Base-by-base conservation (phyloP, 2,888 invertebrate species). In the Orthosia cruda region DNA sequence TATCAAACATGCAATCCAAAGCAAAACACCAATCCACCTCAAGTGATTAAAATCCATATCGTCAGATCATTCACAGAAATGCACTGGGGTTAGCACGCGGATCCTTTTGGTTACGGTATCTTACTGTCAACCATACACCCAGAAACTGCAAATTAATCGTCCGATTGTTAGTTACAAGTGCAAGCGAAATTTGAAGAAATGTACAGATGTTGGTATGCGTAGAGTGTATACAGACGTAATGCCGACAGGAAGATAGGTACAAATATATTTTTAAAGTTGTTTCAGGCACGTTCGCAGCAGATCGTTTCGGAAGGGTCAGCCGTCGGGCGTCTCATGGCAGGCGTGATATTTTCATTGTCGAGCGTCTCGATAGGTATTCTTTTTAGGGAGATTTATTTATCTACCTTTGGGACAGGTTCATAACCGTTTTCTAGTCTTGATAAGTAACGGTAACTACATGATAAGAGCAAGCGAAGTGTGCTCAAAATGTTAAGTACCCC, bases 41-140 rank as follows among this genome's bases (percentile, higher is more conserved):
- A 92, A 89, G 88, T 91, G 89, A 92, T 90, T 91, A 84, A 91
- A 91, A 90, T 92, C 95, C 95, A 90, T 89, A 89, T 91, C 91
- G 90, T 93, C 93, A 93, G 92, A 92, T 92, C 96, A 97, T 97
- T 98, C 99, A 99, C 95, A 99, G 98, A 97, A 99, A 99, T 97
- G 99, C 99, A 97, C 99, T 99, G 93, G 99, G 99, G 97, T 99
- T 99, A 97, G 99, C 99, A 90, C 99, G 97, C 91, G 99, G 99
- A 97, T 99, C 99, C 98, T 99, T 99, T 97, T 99, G 99, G 97
- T 99, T 99, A 97, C 99, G 98, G 97, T 99, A 99, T 92, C 99
- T 98, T 95, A 99, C 98, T 91, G 99, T 99, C 97, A 99, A 97
- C 98, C 98, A 98, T 86, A 99, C 99, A 97, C 99, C 99, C 97